Percentiles rank a stretch among this genome's conserved stretches.
Conservation (phyloP, 2,888 invertebrate genomes). For the Andrena bucephala region DNA sequence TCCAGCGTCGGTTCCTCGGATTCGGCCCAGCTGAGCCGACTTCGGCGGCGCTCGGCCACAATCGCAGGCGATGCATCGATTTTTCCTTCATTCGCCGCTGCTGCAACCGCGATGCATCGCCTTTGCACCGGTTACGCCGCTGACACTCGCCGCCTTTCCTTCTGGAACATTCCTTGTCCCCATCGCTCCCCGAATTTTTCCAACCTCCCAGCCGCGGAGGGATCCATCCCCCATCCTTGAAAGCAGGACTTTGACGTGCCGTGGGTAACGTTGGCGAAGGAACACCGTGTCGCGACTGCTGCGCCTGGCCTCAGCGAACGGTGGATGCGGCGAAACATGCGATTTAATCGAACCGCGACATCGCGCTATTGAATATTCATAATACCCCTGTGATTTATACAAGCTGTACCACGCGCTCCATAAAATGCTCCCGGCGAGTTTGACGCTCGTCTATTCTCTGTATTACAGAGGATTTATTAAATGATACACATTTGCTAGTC, state of each 20-base stretch:
- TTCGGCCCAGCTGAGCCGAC: conserved; percentile 59
- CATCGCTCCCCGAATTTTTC: not conserved
- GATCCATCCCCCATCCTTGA: not conserved
- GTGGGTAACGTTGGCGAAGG: not conserved
- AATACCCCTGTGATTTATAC: conserved; percentile 18
- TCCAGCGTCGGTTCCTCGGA: conserved; percentile 33
- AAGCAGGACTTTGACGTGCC: not conserved
- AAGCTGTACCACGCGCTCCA: not conserved
- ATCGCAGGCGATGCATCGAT: conserved; percentile 71
- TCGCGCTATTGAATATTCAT: conserved; percentile 21
- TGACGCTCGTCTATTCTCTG: not conserved
- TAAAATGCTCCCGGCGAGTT: not conserved
- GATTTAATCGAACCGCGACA: conserved; percentile 9
- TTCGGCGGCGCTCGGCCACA: conserved; percentile 68
- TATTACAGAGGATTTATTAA: conserved; percentile 1
- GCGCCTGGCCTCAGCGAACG: not conserved
- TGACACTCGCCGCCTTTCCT: conserved; percentile 50
- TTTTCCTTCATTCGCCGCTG: conserved; percentile 62
- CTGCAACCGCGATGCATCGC: conserved; percentile 62
- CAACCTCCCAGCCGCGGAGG: not conserved
- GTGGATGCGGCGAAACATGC: not conserved
- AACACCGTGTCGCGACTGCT: not conserved
- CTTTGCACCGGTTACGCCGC: conserved; percentile 45
- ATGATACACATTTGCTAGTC: not conserved
- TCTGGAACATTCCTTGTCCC: conserved; percentile 11